These are phyloP conservation scores for Corythornis vintsioides DNA, from an alignment of 2,113 vertebrate genomes.

Conservation along the genomic window DNA sequence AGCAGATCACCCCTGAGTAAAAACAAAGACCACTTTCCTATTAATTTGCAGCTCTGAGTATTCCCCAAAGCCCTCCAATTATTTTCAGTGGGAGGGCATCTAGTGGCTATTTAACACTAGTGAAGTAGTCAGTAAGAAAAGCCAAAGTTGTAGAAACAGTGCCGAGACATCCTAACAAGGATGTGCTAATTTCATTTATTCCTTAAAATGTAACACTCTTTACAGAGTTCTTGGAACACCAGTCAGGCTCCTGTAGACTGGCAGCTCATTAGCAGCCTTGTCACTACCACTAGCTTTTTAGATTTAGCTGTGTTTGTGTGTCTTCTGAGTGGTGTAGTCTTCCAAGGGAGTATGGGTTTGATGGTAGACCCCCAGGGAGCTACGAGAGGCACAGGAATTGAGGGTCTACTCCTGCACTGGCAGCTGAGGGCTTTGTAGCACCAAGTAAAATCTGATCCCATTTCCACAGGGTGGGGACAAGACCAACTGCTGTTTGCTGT, in stretches of 20 bases:
- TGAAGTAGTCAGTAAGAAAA: background rate
- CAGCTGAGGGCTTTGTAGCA: rapidly evolving
- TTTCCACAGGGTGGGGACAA: background rate
- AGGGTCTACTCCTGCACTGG: background rate
- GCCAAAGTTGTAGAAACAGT: background rate
- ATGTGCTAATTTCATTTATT: background rate
- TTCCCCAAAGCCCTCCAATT: background rate
- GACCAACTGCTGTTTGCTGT: background rate
- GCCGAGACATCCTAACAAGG: background rate
- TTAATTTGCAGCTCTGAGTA: background rate
- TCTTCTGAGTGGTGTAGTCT: background rate
- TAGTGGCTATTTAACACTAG: background rate
- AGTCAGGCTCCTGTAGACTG: background rate
- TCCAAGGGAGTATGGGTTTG: background rate
- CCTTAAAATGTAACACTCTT: background rate
- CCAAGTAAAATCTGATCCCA: background rate
- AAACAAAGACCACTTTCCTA: background rate
- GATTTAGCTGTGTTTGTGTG: background rate
- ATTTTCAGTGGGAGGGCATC: background rate
- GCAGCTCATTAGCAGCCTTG: background rate
- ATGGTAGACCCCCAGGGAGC: background rate
- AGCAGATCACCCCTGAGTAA: background rate
- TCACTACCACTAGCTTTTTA: background rate
- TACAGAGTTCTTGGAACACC: background rate
- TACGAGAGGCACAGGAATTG: background rate